phyloP scores from a whole-genome alignment of 2,888 invertebrate species.

The Oxycera nigricornis region DNA sequence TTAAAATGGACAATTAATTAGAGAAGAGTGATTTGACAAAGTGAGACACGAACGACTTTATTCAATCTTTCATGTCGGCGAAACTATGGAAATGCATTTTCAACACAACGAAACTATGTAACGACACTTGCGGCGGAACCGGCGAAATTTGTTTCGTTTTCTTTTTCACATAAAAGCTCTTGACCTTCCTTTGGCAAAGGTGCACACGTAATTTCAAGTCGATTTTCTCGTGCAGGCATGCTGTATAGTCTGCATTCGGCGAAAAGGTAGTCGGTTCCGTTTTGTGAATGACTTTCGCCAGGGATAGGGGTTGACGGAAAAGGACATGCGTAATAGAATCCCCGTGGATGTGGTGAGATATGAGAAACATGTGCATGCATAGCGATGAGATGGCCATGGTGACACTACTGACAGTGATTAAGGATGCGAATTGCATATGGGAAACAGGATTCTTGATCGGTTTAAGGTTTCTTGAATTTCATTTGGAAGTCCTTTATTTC shows the following conservation, averaged over 20 bases:
- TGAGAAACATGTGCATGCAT: background rate
- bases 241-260: background rate
- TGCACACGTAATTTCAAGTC: constrained; percentile 1
- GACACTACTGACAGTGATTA: background rate
- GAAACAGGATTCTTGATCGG: no score
- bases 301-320: background rate
- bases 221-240: background rate
- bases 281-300: constrained; percentile 22
- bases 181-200: constrained; percentile 15
- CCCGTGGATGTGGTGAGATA: background rate
- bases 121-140: background rate
- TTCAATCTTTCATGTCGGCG: no score
- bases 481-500: no score
- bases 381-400: no score
- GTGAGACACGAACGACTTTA: no score
- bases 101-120: no score
- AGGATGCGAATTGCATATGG: background rate
- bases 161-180: constrained; percentile 18
- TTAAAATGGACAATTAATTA: no score
- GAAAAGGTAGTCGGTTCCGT: background rate
- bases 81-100: no score
- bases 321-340: background rate
- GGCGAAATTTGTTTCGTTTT: constrained; percentile 19
- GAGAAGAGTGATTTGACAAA: no score
- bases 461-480: no score